Evolutionary conservation across 2,797 vertebrate genomes (phyloP), one percentile per base, ranked within the genome.

Genomic region (Galago senegalensis): DNA sequence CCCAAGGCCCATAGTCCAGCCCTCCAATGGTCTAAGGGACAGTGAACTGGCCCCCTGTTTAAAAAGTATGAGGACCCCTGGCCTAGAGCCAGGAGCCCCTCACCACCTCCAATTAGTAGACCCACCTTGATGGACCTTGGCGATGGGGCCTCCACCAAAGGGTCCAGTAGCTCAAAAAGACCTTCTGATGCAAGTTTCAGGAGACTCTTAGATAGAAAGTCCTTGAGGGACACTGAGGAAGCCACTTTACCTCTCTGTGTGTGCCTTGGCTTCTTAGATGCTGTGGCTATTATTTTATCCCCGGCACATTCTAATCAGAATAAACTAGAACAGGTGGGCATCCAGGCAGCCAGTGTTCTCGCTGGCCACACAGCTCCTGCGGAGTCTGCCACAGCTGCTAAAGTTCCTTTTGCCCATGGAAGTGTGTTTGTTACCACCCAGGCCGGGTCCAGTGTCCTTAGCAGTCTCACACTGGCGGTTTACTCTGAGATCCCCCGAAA

Each of bases 121-220:
- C 0, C 18, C 40, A 2, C 25, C 31, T 2, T 3, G 4, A 0
- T 0, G 0, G 31, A 11, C 85, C 29, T 13, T 17, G 31, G 58
- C 2, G 0, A 0, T 76, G n/a, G 79, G 72, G 76, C 34, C 34
- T 18, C 12, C 4, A 3, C 34, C 20, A 46, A 16, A 13, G 27
- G 23, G 11, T 27, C 60, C 5, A 53, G 46, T 1, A 21, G 12
- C 61, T 7, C 13, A 20, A 0, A 6, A 43, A 43, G 37, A 31
- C 34, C 13, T 27, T 12, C 12, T 0, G 1, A 17, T 7, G 1
- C 37, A 11, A 7, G 8, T 53, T 53, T 0, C 1, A 5, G 86
- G 89, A 4, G 12, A 70, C 49, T 23, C 23, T 65, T 4, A 40
- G 27, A 67, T 10, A 1, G 3, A 3, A 31, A 12, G 56, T 29